Evolutionary conservation across 2,888 invertebrate genomes (phyloP), one percentile per base, ranked within the genome.

Genomic region (Drosophila quinaria): DNA sequence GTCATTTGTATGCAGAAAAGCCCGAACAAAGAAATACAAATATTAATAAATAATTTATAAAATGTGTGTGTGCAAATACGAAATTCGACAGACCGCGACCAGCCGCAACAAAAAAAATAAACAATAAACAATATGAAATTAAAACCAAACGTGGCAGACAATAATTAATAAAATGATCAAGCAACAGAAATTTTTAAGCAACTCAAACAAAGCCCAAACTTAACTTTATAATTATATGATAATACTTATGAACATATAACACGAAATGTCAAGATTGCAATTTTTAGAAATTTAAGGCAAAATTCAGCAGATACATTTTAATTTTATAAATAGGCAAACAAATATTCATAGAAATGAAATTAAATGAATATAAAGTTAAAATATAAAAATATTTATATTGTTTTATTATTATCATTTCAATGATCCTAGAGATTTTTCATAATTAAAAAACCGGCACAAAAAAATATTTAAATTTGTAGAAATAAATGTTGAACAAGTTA

Each of bases 31-130:
- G 44, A 51, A 46, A 64, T 8, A 25, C 54, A 66, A 61, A 61
- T 41, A 59, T 41, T 41, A 59, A 73, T 72, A 74, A 68, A 63
- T 68, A 51, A 73, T 73, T 55, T 44, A 74, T 73, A 60, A 60
- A 31, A 19, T 25, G 33, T 68, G 44, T 56, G 51, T 68, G 62
- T 59, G 56, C 55, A 55, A 41, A 60, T 55, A 41, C 41, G 17
- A 64, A 64, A 63, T 64, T 44, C 50, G 42, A 33, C 56, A 51
- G 64, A 69, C 52, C 65, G 31, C 62, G 51, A 66, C 42, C 59
- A 70, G 46, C 44, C 52, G 44, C 19, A 47, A 42, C 17, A 47
- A 29, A 13, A 54, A 54, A 55, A 54, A 33, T n/a, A 3, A 35
- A 5, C 0, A 22, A 22, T 22, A 25, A 17, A 52, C 4, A 15